Evolutionary conservation across 1,140 invertebrate species (phyloP).

Genomic region (Micrasema minimum): DNA sequence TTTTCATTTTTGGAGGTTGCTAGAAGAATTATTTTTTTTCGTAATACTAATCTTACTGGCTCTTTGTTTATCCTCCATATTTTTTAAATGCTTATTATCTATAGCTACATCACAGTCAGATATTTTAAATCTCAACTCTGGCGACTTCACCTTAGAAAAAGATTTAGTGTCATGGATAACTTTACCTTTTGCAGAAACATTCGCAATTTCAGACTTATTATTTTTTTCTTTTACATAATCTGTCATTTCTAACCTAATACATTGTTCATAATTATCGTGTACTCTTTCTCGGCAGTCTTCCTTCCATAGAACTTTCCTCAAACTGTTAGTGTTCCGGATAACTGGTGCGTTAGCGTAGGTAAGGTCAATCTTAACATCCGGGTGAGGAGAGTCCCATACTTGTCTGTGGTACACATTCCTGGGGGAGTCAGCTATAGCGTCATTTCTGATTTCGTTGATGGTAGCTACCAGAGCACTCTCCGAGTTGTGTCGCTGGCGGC

Average conservation of each 20-base stretch:
- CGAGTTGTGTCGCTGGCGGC: conserved; percentile 63
- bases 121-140: conserved; percentile 27
- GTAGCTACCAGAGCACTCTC: conserved; percentile 72
- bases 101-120: conserved; percentile 28
- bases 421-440: conserved; percentile 68
- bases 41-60: conserved; percentile 13
- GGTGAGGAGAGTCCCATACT: conserved; percentile 66
- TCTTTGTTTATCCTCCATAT: conserved; percentile 27
- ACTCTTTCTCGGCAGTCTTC: conserved; percentile 53
- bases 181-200: background rate
- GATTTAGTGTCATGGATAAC: background rate
- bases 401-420: conserved; percentile 69
- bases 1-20: conserved; percentile 51
- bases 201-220: background rate
- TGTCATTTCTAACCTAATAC: background rate
- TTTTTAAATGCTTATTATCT: conserved; percentile 32
- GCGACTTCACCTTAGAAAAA: background rate
- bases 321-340: conserved; percentile 48
- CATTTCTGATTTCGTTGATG: conserved; percentile 73
- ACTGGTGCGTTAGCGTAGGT: conserved; percentile 23
- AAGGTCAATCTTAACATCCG: conserved; percentile 18
- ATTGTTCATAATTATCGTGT: conserved; percentile 40
- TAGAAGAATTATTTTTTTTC: conserved; percentile 31
- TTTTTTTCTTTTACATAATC: conserved; percentile 6
- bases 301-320: conserved; percentile 64